Evolutionary conservation across 2,797 vertebrate genomes (phyloP).

Genomic region (Prunella strophiata): DNA sequence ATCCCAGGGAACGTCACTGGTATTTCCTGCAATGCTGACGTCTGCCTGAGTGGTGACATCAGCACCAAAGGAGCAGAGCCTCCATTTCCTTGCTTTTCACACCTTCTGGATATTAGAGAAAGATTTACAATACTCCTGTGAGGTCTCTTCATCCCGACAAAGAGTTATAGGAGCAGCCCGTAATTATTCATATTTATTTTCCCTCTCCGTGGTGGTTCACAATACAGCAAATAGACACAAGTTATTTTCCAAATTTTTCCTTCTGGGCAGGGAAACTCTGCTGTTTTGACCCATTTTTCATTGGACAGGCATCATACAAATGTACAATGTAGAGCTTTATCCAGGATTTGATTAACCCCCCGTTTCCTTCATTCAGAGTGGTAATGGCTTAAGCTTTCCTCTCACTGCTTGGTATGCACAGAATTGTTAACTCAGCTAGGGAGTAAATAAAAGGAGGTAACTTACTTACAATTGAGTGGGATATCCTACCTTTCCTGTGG

Average conservation of each 20-base stretch:
- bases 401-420: background rate
- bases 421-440: background rate
- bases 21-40: background rate
- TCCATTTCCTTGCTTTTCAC: background rate
- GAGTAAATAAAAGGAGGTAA: background rate
- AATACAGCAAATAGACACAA: background rate
- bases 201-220: background rate
- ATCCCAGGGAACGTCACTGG: background rate
- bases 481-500: background rate
- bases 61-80: background rate
- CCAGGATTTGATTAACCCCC: background rate
- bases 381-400: background rate
- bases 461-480: background rate
- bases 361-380: background rate
- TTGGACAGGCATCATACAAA: background rate
- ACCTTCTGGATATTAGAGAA: background rate
- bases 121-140: background rate
- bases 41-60: background rate
- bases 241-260: background rate
- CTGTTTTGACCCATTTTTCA: background rate
- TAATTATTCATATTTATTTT: background rate
- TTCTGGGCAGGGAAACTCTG: background rate
- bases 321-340: background rate
- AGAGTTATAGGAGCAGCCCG: background rate
- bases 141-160: background rate